A percentile compares a stretch with the other conserved stretches of the same genome.
These are phyloP conservation scores for Synergus gifuensis DNA, from an alignment of 2,888 invertebrate genomes.

Conservation along the genomic window DNA sequence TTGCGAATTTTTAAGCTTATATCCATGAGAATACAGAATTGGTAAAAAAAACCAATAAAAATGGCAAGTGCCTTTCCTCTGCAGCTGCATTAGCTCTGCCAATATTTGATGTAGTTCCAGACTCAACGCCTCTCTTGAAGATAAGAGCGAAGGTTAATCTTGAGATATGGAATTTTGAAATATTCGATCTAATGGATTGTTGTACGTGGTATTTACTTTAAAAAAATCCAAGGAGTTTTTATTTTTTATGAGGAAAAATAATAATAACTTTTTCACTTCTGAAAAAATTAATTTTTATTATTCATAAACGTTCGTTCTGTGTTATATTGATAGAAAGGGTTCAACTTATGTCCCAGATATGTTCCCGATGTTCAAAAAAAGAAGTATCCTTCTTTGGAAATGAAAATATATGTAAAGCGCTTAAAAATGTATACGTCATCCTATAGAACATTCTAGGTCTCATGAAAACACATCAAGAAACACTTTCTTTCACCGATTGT, in stretches of 20 bases:
- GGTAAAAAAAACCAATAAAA: not conserved
- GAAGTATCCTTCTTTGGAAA: conserved; percentile 9
- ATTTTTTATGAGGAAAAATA: too few relatives aligned
- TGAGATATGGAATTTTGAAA: too few relatives aligned
- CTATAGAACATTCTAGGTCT: not conserved
- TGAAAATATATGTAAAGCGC: not conserved
- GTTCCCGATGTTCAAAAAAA: too few relatives aligned
- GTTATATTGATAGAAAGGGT: too few relatives aligned
- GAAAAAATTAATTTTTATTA: too few relatives aligned
- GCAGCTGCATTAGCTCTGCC: conserved; percentile 66
- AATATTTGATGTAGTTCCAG: conserved; percentile 65
- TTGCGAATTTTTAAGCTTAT: not conserved
- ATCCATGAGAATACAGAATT: not conserved
- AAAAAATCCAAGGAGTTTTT: too few relatives aligned
- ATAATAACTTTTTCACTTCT: too few relatives aligned
- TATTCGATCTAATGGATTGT: too few relatives aligned
- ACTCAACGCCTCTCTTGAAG: conserved; percentile 26
- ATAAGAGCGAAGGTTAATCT: not conserved
- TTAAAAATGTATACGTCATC: conserved; percentile 15
- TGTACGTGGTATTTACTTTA: too few relatives aligned
- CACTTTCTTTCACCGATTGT: conserved; percentile 34
- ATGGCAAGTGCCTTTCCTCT: not conserved
- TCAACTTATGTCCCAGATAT: too few relatives aligned
- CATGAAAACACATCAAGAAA: conserved; percentile 10
- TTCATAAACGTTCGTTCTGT: too few relatives aligned